Base-by-base conservation (phyloP, 2,888 invertebrate species). In the Cataglyphis albicans region DNA sequence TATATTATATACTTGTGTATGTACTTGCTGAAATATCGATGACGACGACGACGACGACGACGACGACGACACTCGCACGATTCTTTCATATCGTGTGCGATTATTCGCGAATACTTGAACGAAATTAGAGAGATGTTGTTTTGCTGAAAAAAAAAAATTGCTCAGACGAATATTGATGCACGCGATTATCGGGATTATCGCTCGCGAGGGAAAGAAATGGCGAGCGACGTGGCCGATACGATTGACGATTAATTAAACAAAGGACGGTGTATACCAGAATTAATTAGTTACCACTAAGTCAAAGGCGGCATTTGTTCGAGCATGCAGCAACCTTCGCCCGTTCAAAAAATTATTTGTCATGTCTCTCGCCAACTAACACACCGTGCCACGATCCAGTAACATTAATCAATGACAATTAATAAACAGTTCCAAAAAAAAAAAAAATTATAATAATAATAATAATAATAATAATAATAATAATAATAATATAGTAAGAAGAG, bases 361-460 rank as follows among this genome's bases (percentile, higher is more conserved):
- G 86, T 92, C 90, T 93, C 91, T 93, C 93, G 92, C 92, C 92
- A 93, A 93, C 93, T 93, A 93, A 93, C 93, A 93, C 94, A 94
- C 94, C 94, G 94, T 94, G 94, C 94, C 93, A 94, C 93, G 93
- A 93, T 94, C 92, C 93, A 93, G 91, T 92, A 90, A 93, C 93
- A 93, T 93, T 93, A 93, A 93, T 93, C 90, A 93, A 93, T 93
- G 92, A 92, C 92, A 93, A 90, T 89, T 90, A 87, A 90, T 80
- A 80, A 80, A 92, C 91, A 91, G 87, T 90, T 92, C 86, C 90
- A 90, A 91, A 91, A 80, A 87, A 90, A 68, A 80, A 44, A 44
- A 29, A 21, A 3, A 44, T 48, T 6, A 48, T 48, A n/a, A 80
- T 75, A 38, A 83, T 25, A 3, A 32, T 32, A 32, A 21, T 44